Percentiles rank a stretch among this genome's conserved stretches.
These are phyloP conservation scores for Agrypnus murinus DNA, from an alignment of 2,888 invertebrate genomes.

Conservation along the genomic window DNA sequence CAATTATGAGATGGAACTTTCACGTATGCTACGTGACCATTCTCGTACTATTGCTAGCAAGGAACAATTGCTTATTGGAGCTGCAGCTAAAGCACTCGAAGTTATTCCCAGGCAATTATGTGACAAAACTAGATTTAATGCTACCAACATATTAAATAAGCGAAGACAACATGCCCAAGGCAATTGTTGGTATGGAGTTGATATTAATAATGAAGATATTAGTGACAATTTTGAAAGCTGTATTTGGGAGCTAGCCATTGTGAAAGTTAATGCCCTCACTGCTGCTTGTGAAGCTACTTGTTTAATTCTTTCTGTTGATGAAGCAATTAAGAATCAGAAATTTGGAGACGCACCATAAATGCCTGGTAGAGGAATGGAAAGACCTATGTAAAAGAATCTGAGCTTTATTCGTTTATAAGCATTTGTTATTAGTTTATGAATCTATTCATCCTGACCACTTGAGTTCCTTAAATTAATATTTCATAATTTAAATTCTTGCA, in stretches of 20 bases:
- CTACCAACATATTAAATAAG: constrained; percentile 97
- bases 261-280: constrained; percentile 97
- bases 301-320: constrained; percentile 96
- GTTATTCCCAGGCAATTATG: constrained; percentile 97
- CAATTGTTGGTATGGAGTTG: constrained; percentile 95
- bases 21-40: constrained; percentile 90
- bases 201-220: constrained; percentile 94
- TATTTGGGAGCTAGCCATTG: constrained; percentile 98
- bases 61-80: constrained; percentile 95
- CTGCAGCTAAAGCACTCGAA: constrained; percentile 95
- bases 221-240: constrained; percentile 94
- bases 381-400: constrained; percentile 76
- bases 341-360: constrained; percentile 74
- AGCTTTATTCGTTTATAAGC: not conserved
- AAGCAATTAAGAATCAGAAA: constrained; percentile 96
- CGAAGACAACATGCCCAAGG: constrained; percentile 96
- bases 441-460: no score
- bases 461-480: no score
- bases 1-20: constrained; percentile 99
- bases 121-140: constrained; percentile 99
- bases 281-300: constrained; percentile 98
- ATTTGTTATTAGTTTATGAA: not conserved
- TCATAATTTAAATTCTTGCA: no score
- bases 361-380: constrained; percentile 83
- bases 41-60: constrained; percentile 93